Conservation (phyloP, 2,797 vertebrate genomes). For the Glyptemys insculpta region DNA sequence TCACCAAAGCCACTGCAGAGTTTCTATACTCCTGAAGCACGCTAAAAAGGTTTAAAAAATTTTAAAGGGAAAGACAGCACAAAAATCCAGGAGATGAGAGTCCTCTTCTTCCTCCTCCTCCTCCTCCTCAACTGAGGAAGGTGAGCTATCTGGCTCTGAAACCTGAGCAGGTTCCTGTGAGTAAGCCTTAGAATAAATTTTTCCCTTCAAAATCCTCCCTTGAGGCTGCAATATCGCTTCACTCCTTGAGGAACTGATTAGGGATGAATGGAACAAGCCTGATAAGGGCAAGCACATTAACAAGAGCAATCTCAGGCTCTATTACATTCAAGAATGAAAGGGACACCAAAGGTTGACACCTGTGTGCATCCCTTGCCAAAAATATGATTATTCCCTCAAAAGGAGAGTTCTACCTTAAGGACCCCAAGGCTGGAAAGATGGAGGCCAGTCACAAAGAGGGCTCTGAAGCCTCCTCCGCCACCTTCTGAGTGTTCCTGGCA, state of each 20-base stretch:
- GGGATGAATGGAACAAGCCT: neutral
- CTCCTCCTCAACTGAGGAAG: neutral
- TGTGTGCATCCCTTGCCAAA: neutral
- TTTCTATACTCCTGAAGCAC: neutral
- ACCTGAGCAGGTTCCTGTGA: neutral
- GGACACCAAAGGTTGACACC: neutral
- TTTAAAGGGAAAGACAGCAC: neutral
- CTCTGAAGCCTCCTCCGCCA: neutral
- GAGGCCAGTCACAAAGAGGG: neutral
- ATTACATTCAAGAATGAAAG: neutral
- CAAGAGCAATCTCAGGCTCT: neutral
- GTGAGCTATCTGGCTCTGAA: neutral
- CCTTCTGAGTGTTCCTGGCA: neutral
- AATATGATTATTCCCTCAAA: neutral
- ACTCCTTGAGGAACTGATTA: neutral
- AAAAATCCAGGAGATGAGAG: neutral
- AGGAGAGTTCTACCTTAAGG: neutral
- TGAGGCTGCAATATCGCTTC: neutral
- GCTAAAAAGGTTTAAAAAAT: neutral
- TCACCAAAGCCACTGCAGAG: neutral
- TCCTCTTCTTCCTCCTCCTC: neutral
- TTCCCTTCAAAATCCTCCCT: neutral
- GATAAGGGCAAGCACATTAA: neutral
- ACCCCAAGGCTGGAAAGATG: neutral
- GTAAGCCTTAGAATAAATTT: neutral